phyloP scores from a whole-genome alignment of 1,140 invertebrate genomes.

The Drosophila simulans region DNA sequence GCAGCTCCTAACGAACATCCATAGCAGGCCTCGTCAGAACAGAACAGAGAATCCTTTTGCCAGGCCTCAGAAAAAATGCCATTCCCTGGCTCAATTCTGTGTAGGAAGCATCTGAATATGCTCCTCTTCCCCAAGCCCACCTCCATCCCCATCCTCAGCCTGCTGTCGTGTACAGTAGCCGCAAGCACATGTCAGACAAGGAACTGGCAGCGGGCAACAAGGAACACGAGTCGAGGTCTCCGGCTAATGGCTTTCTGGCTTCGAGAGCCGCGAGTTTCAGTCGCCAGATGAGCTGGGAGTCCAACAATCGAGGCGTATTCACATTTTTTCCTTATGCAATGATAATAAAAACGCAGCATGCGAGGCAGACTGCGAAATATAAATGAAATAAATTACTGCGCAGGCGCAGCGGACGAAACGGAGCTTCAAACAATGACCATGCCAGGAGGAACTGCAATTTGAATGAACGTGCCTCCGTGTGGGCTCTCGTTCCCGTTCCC shows the following conservation, averaged over 20 bases:
- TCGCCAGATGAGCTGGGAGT: not conserved
- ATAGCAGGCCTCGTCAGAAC: constrained; percentile 29
- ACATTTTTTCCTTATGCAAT: constrained; percentile 66
- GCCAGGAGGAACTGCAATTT: constrained; percentile 59
- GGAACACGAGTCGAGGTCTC: constrained; percentile 33
- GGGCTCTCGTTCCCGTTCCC: constrained; percentile 13
- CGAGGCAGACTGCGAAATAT: constrained; percentile 38
- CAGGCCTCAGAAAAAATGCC: constrained; percentile 8
- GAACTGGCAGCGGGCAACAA: constrained; percentile 32
- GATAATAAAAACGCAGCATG: constrained; percentile 73
- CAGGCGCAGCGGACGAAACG: constrained; percentile 54
- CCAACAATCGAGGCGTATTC: constrained; percentile 59
- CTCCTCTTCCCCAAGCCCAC: not conserved
- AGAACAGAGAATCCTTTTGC: constrained; percentile 6
- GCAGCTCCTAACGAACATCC: constrained; percentile 25
- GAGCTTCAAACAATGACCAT: constrained; percentile 59
- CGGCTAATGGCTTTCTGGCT: constrained; percentile 51
- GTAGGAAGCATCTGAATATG: constrained; percentile 19
- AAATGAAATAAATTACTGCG: constrained; percentile 80
- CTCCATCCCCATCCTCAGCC: not conserved
- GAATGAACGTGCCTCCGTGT: constrained; percentile 66
- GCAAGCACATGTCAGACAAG: constrained; percentile 67
- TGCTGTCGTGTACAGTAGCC: constrained; percentile 64
- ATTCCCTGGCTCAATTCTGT: constrained; percentile 6
- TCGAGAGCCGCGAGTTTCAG: constrained; percentile 13